Evolutionary conservation across 2,797 vertebrate genomes (phyloP).

Genomic region (Adrianichthys oophorus): DNA sequence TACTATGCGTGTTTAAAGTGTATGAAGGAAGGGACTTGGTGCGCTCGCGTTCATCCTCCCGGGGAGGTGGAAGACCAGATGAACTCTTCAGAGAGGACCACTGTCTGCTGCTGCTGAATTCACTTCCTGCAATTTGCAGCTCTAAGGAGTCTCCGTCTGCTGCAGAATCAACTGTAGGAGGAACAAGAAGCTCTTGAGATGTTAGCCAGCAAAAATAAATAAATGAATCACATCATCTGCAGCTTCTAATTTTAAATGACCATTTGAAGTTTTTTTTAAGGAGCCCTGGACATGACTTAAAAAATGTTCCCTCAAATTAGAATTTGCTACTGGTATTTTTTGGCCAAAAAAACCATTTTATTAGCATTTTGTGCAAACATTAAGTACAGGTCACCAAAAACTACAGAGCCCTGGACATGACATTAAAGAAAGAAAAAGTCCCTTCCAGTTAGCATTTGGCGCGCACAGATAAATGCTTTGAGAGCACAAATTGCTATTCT

Average conservation of each 20-base stretch:
- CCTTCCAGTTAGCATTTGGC: too few species aligned
- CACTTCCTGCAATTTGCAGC: conserved; percentile 47
- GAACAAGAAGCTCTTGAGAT: not conserved
- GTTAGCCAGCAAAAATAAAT: not conserved
- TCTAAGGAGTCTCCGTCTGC: conserved; percentile 73
- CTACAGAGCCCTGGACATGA: too few species aligned
- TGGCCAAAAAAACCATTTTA: too few species aligned
- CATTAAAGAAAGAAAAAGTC: not conserved
- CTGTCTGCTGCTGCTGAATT: conserved; percentile 40
- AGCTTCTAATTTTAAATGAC: not conserved
- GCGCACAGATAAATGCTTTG: too few species aligned
- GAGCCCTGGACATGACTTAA: too few species aligned
- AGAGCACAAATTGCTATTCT: too few species aligned
- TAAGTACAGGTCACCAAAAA: too few species aligned
- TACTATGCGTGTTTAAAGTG: conserved; percentile 70
- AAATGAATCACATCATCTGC: not conserved
- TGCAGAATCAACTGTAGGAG: conserved; percentile 61
- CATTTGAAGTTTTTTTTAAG: too few species aligned
- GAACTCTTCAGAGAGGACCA: conserved; percentile 76
- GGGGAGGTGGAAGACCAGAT: conserved; percentile 56
- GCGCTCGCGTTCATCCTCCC: conserved; percentile 72
- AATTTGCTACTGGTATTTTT: too few species aligned
- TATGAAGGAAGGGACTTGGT: conserved; percentile 80
- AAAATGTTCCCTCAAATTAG: too few species aligned
- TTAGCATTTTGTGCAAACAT: too few species aligned